Base-by-base conservation (phyloP, 2,113 vertebrate species). In the Cromileptes altivelis region DNA sequence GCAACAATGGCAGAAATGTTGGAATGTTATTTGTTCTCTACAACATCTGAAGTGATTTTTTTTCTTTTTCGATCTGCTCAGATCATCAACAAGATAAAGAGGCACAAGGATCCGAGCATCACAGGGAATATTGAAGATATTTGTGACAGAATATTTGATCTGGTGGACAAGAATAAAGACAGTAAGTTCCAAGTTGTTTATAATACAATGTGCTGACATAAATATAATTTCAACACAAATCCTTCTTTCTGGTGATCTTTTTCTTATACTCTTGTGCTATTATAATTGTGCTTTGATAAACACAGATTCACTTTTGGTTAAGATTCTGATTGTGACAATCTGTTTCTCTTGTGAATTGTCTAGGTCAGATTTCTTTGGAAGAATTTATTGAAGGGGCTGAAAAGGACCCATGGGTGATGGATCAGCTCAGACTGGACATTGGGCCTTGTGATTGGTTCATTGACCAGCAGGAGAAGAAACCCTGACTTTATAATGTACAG, bases 371-470 rank as follows among this genome's bases (percentile, higher is more conserved):
- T 76, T 93, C 93, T 25, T 40, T 96, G 40, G 86, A 94, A 42
- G 94, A 95, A 47, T 95, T 96, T 53, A 81, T 95, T 0, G 94
- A 94, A 7, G 95, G 95, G 0, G 91, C 94, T 1, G 81, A 95
- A 6, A 95, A 87, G 81, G 94, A 96, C 75, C 80, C 78, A 0
- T 95, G 95, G 94, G 69, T 96, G 30, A 82, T 93, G 88, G 91
- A 95, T 0, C 92, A 95, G 83, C 88, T 96, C 50, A 88, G 89
- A 50, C 82, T 96, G 77, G 93, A 96, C 73, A 82, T 93, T 0
- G 77, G 80, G 2, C 88, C 94, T 4, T 84, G 82, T 6, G 85
- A 88, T 8, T 95, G 94, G 95, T 91, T 95, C 90, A 57, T 80
- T 0, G 47, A 83, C 10, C 75, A 83, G 52, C 81, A 78, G 47